Percentiles rank a stretch among this genome's conserved stretches.
Evolutionary conservation across 1,140 invertebrate species (phyloP).

Genomic region (Temnothorax nylanderi): DNA sequence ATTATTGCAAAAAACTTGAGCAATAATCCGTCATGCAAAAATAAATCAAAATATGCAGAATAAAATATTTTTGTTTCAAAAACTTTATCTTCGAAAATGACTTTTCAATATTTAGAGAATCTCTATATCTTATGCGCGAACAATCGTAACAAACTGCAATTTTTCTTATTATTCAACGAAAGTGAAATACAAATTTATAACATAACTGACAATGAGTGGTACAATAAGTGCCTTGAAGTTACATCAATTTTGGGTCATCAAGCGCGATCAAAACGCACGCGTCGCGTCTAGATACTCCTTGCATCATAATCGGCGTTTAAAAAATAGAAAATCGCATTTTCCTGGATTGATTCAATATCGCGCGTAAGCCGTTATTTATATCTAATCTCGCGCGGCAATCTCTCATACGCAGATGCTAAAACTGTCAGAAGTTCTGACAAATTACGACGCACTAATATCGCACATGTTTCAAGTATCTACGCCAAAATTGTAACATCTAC

Average conservation of each 20-base stretch:
- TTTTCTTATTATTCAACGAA: background rate
- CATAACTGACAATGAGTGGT: background rate
- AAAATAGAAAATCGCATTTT: constrained; percentile 4
- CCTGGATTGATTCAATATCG: background rate
- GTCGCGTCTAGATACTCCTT: background rate
- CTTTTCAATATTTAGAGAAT: too few relatives aligned
- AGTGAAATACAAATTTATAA: background rate
- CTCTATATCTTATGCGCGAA: background rate
- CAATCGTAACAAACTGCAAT: background rate
- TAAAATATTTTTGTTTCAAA: background rate
- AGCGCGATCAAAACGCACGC: background rate
- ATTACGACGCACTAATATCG: background rate
- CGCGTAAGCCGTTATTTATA: constrained; percentile 2
- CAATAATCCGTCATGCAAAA: too few relatives aligned
- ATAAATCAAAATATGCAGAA: background rate
- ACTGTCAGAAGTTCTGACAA: background rate
- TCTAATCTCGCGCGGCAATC: background rate
- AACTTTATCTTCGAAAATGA: background rate
- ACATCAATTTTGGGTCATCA: background rate
- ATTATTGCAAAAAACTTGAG: too few relatives aligned
- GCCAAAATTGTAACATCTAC: background rate
- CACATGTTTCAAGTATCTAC: background rate
- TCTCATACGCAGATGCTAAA: background rate
- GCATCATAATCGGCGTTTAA: background rate
- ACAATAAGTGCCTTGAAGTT: background rate